Evolutionary conservation across 64 coral and sea anemone species (phyloP), one percentile per base, ranked within the genome.

Genomic region (Dendrophyllia cribrosa): DNA sequence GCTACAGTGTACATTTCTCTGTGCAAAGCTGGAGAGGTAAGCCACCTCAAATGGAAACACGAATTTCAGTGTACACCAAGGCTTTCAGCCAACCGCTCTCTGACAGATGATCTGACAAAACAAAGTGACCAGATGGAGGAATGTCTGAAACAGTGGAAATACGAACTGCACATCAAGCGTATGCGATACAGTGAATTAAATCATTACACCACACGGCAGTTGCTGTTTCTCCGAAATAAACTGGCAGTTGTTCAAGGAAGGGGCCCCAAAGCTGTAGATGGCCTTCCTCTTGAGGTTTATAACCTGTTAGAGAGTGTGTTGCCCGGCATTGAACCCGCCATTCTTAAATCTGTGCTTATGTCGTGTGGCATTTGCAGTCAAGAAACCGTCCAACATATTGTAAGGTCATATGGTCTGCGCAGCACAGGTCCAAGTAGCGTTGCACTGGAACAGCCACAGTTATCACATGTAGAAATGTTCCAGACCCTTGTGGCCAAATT

Each of bases 281-380:
- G 19, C 4, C 58, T 92, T 23, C 51, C 67, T 0, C 83, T 86
- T 67, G 76, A 75, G 52, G 65, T 96, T 14, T 96, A 96, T 73
- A 96, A 75, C 22, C 79, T 96, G 19, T 58, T 96, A n/a, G 90
- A 96, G 51, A 93, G 86, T 65, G 95, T 93, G 44, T 79, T 96
- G n/a, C 79, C 95, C 0, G 90, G 72, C 16, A 46, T 96, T 74
- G 86, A 86, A 53, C 88, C 79, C 17, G 69, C 71, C 26, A 63
- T 76, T 25, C n/a, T 91, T 2, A 79, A 64, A 58, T 23, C 78
- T 49, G 89, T 59, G 20, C 55, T 91, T 55, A 48, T 72, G 43
- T 70, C 77, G 8, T 73, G 78, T 74, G 89, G 67, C 12, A 91
- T 91, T 22, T 83, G 78, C 45, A 23, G 26, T 51, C 19, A 81